Base-by-base conservation (phyloP, 2,797 vertebrate genomes). In the Otus scops region DNA sequence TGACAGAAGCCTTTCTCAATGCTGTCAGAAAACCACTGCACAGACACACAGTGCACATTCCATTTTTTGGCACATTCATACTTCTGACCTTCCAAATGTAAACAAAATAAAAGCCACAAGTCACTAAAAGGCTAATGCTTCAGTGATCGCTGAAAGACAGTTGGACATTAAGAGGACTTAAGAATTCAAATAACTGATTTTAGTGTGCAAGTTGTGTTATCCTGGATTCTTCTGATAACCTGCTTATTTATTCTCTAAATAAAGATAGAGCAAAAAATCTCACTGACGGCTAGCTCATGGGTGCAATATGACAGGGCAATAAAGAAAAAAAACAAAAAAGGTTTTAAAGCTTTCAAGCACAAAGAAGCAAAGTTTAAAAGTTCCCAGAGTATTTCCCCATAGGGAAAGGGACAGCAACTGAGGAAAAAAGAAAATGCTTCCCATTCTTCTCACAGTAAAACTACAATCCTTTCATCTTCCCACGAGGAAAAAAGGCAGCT, bases 1-100 rank as follows among this genome's bases (percentile, higher is more conserved):
- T 99, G 99, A 98, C 99, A 99, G 97, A 99, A 99, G 41, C 99
- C 99, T 69, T 98, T 99, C 89, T 99, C 98, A 67, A 99, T 98
- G 97, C 99, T 99, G 97, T 99, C 99, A 97, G 99, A 99, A 94
- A 99, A 98, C 99, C 99, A 99, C 81, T 99, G 98, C 38, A 98
- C 92, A 45, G 99, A 98, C 87, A 99, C 98, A 73, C 99, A 99
- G 85, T 98, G 99, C 78, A 99, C 98, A 16, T 99, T 99, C 99
- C 99, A 99, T 95, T 98, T 99, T 89, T 94, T 98, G 14, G 99
- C 99, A 97, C 99, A 99, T 97, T 99, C 99, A 10, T 99, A 99
- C 97, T 99, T 99, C 97, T 99, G 99, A 97, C 99, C 99, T 99
- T 97, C 79, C 67, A 92, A 53, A 77, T 19, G 22, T 12, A 95